Conservation (phyloP, 2,797 vertebrate species). For the Catamblyrhynchus diadema region DNA sequence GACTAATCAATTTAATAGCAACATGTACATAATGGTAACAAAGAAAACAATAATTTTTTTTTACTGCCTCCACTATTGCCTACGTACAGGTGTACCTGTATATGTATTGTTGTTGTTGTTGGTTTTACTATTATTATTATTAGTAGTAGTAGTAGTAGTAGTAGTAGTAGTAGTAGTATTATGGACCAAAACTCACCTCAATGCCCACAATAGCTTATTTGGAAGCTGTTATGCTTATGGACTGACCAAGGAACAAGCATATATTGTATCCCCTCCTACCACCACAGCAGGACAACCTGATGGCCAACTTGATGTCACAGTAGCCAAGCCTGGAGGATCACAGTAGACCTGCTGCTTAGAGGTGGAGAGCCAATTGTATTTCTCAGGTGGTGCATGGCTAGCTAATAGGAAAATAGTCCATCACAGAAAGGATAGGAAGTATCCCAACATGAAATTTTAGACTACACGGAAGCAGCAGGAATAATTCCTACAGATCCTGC, state of each 20-base stretch:
- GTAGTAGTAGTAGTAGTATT: too few species aligned
- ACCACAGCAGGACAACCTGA: neutral
- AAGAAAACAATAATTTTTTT: neutral
- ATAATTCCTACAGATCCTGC: neutral
- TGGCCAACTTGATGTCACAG: neutral
- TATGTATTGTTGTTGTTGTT: neutral
- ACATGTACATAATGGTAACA: neutral
- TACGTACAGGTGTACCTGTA: neutral
- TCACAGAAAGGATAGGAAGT: neutral
- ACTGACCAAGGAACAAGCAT: neutral
- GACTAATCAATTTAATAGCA: neutral
- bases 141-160: too few species aligned
- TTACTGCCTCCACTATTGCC: neutral
- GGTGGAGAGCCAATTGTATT: rapidly evolving
- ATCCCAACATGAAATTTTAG: neutral
- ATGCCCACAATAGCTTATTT: neutral
- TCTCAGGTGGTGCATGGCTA: neutral
- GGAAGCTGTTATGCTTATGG: rapidly evolving
- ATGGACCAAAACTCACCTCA: neutral
- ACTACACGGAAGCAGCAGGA: neutral
- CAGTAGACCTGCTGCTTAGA: neutral
- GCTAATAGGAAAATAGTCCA: neutral
- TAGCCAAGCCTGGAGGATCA: neutral
- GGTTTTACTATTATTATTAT: neutral
- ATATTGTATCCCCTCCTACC: neutral